Percentiles rank a stretch among this genome's conserved stretches.
These are phyloP conservation scores for Coranthus polyacanthus DNA, from an alignment of 2,797 vertebrate species.

Conservation along the genomic window DNA sequence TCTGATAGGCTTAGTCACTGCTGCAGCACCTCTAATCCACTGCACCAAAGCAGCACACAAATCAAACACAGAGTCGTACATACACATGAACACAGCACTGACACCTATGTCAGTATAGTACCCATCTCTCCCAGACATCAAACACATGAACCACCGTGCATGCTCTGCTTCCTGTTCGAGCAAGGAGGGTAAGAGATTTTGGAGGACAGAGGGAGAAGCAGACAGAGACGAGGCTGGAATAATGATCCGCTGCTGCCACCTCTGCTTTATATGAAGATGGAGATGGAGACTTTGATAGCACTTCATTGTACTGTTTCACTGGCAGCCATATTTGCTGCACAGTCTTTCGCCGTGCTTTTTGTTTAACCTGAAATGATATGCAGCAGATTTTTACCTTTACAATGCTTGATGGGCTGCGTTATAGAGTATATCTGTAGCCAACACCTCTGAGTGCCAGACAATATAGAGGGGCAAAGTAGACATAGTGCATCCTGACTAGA, in stretches of 20 bases:
- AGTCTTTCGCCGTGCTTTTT: constrained; percentile 7
- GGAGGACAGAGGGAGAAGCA: constrained; percentile 39
- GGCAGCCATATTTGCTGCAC: constrained; percentile 34
- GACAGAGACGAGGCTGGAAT: constrained; percentile 53
- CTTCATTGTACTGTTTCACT: constrained; percentile 17
- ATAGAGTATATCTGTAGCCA: constrained; percentile 26
- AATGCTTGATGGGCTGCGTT: constrained; percentile 25
- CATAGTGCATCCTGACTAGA: constrained; percentile 57
- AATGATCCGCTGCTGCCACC: constrained; percentile 53
- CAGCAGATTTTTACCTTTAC: constrained; percentile 19
- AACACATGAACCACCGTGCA: constrained; percentile 53
- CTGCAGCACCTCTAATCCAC: constrained; percentile 66
- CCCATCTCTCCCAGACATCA: constrained; percentile 47
- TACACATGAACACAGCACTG: constrained; percentile 28
- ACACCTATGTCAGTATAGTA: constrained; percentile 15
- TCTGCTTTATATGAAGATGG: constrained; percentile 47
- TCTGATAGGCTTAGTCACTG: constrained; percentile 61
- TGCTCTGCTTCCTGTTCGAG: constrained; percentile 37
- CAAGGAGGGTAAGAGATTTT: constrained; percentile 39
- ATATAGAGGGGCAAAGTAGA: constrained; percentile 40
- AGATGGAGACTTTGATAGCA: constrained; percentile 18
- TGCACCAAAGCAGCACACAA: constrained; percentile 63
- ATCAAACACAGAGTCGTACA: constrained; percentile 10
- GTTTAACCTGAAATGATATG: constrained; percentile 4
- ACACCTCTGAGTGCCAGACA: constrained; percentile 46